phyloP scores from a whole-genome alignment of 2,797 vertebrate species.

The Decapterus maruadsi region DNA sequence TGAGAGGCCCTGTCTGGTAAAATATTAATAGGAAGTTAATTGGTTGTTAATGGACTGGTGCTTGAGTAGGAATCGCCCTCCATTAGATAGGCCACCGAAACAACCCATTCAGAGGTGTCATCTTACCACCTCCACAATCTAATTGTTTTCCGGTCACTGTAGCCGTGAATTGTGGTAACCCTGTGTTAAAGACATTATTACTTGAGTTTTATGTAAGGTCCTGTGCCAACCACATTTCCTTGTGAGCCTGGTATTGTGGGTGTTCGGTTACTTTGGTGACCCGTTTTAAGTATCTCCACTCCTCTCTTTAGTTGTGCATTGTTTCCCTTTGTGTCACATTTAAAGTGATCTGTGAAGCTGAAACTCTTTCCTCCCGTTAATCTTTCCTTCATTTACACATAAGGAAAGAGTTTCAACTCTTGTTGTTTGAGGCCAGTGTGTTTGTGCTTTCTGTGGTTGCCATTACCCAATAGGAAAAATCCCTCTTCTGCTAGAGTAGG shows the following conservation, averaged over 20 bases:
- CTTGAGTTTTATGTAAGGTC: conserved; percentile 60
- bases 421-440: conserved; percentile 71
- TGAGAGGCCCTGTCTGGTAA: conserved; percentile 86
- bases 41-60: conserved; percentile 88
- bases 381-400: conserved; percentile 53
- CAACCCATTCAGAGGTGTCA: conserved; percentile 74
- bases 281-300: conserved; percentile 22
- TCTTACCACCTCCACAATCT: conserved; percentile 74
- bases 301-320: conserved; percentile 10
- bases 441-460: conserved; percentile 70
- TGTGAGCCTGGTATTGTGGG: conserved; percentile 23
- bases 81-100: conserved; percentile 79
- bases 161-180: conserved; percentile 57
- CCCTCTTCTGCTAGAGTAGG: conserved; percentile 61
- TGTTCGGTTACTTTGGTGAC: conserved; percentile 48
- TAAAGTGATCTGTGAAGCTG: background rate
- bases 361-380: conserved; percentile 26
- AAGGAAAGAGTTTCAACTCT: conserved; percentile 71
- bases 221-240: conserved; percentile 42
- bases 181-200: conserved; percentile 71
- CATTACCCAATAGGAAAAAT: conserved; percentile 60
- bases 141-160: conserved; percentile 77
- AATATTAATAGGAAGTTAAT: conserved; percentile 89
- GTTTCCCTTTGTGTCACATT: conserved; percentile 30
- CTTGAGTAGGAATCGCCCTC: conserved; percentile 78